A percentile compares a stretch with the other conserved stretches of the same genome.
Conservation (phyloP, 2,888 invertebrate species). For the Bhutanitis thaidina region DNA sequence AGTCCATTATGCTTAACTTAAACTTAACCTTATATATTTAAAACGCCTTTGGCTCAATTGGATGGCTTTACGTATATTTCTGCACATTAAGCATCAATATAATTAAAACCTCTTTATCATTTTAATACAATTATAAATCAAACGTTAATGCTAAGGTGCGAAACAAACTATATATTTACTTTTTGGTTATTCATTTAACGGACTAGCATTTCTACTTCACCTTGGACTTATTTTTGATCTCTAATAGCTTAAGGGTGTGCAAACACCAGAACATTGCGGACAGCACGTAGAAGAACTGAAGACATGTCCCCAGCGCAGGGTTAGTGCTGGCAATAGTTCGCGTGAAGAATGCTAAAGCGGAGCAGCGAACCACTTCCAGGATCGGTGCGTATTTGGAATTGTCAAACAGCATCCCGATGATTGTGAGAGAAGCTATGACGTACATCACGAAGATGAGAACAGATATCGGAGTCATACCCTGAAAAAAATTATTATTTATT, state of each 20-base stretch:
- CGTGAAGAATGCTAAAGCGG: conserved; percentile 76
- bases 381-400: conserved; percentile 80
- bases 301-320: conserved; percentile 53
- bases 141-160: neutral
- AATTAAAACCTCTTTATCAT: neutral
- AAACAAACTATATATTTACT: neutral
- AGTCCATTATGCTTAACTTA: neutral
- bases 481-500: conserved; percentile 30
- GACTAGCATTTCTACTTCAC: conserved; percentile 33
- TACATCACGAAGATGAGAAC: conserved; percentile 81
- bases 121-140: neutral
- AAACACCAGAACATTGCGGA: conserved; percentile 83
- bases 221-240: conserved; percentile 67
- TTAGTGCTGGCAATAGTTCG: conserved; percentile 60
- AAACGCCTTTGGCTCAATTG: neutral
- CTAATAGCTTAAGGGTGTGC: conserved; percentile 79
- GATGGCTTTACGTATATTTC: neutral
- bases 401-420: conserved; percentile 87
- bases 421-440: conserved; percentile 83
- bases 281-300: conserved; percentile 79
- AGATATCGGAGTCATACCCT: conserved; percentile 82
- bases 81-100: neutral
- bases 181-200: conserved; percentile 8
- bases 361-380: conserved; percentile 83
- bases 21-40: neutral